Evolutionary conservation across 2,797 vertebrate species (phyloP).

Genomic region (Eulemur rubriventer): DNA sequence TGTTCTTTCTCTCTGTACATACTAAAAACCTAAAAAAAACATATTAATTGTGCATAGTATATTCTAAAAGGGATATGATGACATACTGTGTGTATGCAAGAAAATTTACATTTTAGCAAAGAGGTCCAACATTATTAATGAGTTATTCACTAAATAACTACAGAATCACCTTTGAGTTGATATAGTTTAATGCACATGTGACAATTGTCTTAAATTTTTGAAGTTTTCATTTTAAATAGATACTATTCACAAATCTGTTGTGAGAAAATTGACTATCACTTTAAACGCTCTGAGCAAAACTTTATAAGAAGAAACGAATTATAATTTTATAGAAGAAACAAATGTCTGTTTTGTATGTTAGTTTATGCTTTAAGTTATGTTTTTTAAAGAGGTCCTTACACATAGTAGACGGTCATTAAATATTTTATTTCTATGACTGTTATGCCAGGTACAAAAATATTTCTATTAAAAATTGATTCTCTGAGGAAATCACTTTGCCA

Average conservation of each 20-base stretch:
- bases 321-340: neutral
- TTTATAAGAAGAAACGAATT: neutral
- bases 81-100: neutral
- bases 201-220: neutral
- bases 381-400: neutral
- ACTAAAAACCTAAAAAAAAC: neutral
- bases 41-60: neutral
- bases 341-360: neutral
- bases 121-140: neutral
- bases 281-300: neutral
- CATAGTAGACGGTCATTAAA: neutral
- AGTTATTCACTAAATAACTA: neutral
- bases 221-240: neutral
- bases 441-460: neutral
- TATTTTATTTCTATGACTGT: neutral
- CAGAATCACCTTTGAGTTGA: neutral
- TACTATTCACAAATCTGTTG: neutral
- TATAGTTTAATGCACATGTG: neutral
- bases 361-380: neutral
- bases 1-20: neutral
- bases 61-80: neutral
- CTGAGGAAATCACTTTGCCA: neutral
- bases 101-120: neutral
- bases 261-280: neutral
- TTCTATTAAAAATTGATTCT: neutral